Conservation (phyloP, 2,888 invertebrate species). For the Rhodophaea formosa region DNA sequence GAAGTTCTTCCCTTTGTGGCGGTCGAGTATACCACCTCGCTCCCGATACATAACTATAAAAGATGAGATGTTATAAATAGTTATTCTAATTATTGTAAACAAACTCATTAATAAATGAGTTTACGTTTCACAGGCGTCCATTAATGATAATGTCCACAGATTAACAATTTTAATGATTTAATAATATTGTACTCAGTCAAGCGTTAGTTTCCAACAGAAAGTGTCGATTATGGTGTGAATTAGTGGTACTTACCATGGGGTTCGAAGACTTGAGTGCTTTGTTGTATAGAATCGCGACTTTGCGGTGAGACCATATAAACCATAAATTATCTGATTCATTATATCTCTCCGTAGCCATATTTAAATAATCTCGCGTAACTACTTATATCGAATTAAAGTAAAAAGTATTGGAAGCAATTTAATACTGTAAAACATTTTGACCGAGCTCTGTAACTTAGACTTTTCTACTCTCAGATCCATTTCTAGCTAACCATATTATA, state of each 20-base stretch:
- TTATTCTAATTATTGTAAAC: neutral
- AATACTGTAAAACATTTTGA: too few species aligned
- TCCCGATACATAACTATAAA: too few species aligned
- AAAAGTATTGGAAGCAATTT: too few species aligned
- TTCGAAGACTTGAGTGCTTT: slow-evolving; percentile 16
- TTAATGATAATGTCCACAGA: neutral
- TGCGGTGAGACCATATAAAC: neutral
- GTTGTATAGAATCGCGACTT: slow-evolving; percentile 17
- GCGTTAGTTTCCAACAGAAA: neutral
- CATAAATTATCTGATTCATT: neutral
- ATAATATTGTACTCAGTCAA: neutral
- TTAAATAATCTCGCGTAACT: too few species aligned
- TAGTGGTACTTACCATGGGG: slow-evolving; percentile 19
- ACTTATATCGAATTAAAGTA: too few species aligned
- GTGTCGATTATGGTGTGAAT: neutral
- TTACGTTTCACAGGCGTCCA: neutral
- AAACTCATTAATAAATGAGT: slow-evolving; percentile 4
- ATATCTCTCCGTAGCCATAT: too few species aligned
- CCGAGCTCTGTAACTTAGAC: too few species aligned
- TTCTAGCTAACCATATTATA: too few species aligned
- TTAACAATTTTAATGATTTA: neutral
- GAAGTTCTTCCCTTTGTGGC: too few species aligned
- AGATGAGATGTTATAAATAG: too few species aligned
- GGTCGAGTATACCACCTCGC: too few species aligned
- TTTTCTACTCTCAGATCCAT: too few species aligned